These are phyloP conservation scores for Diplolepis rosae DNA, from an alignment of 2,888 invertebrate species.

Conservation along the genomic window DNA sequence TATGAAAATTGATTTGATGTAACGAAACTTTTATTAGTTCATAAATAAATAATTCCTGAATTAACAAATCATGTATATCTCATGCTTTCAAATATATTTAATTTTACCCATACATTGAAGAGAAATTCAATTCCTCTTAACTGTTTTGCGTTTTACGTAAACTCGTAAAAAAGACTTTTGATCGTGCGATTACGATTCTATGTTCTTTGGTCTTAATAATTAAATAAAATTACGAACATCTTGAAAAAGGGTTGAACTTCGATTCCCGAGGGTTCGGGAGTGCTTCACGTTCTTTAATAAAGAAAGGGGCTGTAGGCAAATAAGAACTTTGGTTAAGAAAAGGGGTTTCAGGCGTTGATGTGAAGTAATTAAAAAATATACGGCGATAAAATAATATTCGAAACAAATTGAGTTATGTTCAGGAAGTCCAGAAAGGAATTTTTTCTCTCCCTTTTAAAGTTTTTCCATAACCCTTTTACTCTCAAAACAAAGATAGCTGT, in stretches of 20 bases:
- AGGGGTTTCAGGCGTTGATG: slow-evolving; percentile 63
- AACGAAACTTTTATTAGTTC: no score
- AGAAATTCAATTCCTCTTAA: no score
- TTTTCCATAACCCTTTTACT: not conserved
- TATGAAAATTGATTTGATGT: no score
- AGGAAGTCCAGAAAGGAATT: not conserved
- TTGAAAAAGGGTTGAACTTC: slow-evolving; percentile 66
- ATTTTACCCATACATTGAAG: no score
- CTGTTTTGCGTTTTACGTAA: not conserved
- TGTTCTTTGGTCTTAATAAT: slow-evolving; percentile 56
- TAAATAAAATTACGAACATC: slow-evolving; percentile 57
- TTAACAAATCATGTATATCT: no score
- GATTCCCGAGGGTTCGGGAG: slow-evolving; percentile 63
- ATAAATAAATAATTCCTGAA: no score
- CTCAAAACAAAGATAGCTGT: no score
- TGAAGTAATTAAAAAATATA: slow-evolving; percentile 71
- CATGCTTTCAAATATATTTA: no score
- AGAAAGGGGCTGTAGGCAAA: slow-evolving; percentile 54
- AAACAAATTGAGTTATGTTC: slow-evolving; percentile 66
- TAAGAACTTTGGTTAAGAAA: slow-evolving; percentile 33
- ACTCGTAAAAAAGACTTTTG: not conserved
- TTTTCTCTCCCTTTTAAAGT: not conserved
- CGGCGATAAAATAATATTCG: slow-evolving; percentile 71
- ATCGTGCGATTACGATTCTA: slow-evolving; percentile 42
- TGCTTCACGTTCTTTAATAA: slow-evolving; percentile 63